Base-by-base conservation (phyloP, 2,113 vertebrate species). In the Oryzias curvinotus region DNA sequence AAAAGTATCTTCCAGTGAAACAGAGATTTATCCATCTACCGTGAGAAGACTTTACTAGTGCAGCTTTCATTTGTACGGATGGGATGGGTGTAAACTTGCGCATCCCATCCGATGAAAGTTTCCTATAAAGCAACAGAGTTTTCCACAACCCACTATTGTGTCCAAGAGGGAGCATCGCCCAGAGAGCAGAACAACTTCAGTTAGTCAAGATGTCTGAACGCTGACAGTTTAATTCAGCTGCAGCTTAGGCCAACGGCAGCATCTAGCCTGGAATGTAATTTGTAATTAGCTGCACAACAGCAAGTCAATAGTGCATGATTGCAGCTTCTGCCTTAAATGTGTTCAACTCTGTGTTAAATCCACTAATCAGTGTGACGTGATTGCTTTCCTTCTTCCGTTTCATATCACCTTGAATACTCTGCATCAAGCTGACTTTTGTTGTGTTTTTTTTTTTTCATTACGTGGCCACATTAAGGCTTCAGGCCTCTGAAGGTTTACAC, bases 281-380 rank as follows among this genome's bases (percentile, higher is more conserved):
- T 62, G 76, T 81, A 88, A 88, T 87, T 85, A 89, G 81, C 72
- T 41, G 56, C 66, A 73, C 78, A 80, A 78, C 73, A 74, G 68
- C 77, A 75, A 57, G 80, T 87, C 80, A 90, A 86, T 83, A 78
- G 82, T 13, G 2, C 49, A 30, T 88, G 83, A 87, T 89, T 85
- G 76, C 78, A 75, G 52, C 69, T 52, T 43, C 75, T 84, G 65
- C 62, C 57, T 78, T 76, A 79, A 73, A 84, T 59, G 68, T 72
- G 71, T 66, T 70, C 65, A 71, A 69, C 65, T 68, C 46, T 1
- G n/a, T 30, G 47, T 63, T 64, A 58, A 65, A 77, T 61, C 46
- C 30, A 65, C 52, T 73, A 82, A 81, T 80, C 75, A 83, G 71
- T 13, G 13, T 43, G 36, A 62, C 49, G 62, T 41, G 4, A 26